phyloP scores from a whole-genome alignment of 2,888 invertebrate genomes.

The Catonia carolina region DNA sequence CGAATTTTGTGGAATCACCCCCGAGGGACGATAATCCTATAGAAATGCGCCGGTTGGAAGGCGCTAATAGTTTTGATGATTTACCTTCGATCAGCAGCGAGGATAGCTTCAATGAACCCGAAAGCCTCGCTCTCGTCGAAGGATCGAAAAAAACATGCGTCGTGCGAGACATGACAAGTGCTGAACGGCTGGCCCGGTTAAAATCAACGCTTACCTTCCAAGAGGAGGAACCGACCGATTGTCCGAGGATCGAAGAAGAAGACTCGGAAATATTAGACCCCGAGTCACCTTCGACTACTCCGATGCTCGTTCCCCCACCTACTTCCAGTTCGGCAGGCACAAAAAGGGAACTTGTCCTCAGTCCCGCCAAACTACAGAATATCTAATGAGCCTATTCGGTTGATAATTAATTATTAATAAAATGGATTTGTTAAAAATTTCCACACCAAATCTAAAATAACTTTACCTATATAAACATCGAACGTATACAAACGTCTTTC shows the following conservation, averaged over 20 bases:
- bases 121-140: slow-evolving; percentile 29
- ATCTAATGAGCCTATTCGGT: too few relatives aligned
- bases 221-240: slow-evolving; percentile 26
- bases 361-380: slow-evolving; percentile 42
- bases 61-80: slow-evolving; percentile 26
- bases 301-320: slow-evolving; percentile 35
- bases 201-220: slow-evolving; percentile 35
- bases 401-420: too few relatives aligned
- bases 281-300: slow-evolving; percentile 23
- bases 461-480: too few relatives aligned
- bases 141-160: slow-evolving; percentile 2
- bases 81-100: slow-evolving; percentile 30
- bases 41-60: slow-evolving; percentile 29
- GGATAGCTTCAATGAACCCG: slow-evolving; percentile 29
- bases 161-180: neutral
- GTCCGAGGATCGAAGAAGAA: slow-evolving; percentile 32
- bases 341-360: slow-evolving; percentile 42
- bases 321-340: slow-evolving; percentile 35
- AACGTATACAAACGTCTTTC: too few relatives aligned
- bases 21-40: slow-evolving; percentile 29
- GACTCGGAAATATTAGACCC: slow-evolving; percentile 29
- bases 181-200: slow-evolving; percentile 32
- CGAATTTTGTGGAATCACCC: slow-evolving; percentile 35
- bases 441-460: too few relatives aligned
- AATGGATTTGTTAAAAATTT: too few relatives aligned